Evolutionary conservation across 2,797 vertebrate genomes (phyloP).

Genomic region (Spea hammondii): DNA sequence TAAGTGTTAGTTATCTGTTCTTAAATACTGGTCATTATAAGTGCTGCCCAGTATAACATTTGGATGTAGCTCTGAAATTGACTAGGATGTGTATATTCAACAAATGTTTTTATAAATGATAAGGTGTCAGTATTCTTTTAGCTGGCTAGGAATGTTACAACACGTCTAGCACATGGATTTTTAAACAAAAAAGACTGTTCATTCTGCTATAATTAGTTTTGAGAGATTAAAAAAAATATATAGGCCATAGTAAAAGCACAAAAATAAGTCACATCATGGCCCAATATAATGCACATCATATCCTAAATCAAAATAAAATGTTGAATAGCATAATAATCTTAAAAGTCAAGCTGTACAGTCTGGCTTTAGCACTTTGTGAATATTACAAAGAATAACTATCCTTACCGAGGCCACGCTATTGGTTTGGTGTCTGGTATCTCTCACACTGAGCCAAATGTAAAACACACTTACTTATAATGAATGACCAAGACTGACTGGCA

Average conservation of each 20-base stretch:
- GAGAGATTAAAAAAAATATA: not conserved
- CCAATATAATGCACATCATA: slow-evolving; percentile 1
- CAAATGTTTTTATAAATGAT: not conserved
- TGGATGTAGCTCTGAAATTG: not conserved
- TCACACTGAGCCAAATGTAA: slow-evolving; percentile 59
- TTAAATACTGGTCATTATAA: too few species aligned
- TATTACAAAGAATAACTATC: slow-evolving; percentile 31
- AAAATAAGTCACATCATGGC: slow-evolving; percentile 1
- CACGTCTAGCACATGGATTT: not conserved
- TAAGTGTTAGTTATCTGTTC: too few species aligned
- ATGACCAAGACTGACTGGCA: slow-evolving; percentile 44
- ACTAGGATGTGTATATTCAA: not conserved
- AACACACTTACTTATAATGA: slow-evolving; percentile 51
- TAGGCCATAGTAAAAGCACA: not conserved
- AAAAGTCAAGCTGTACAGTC: slow-evolving; percentile 2
- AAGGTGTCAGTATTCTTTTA: not conserved
- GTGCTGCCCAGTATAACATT: too few species aligned
- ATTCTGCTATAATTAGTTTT: slow-evolving; percentile 1
- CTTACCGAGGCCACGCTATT: slow-evolving; percentile 27
- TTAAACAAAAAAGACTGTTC: not conserved
- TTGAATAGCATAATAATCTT: slow-evolving; percentile 2
- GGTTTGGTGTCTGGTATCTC: slow-evolving; percentile 49
- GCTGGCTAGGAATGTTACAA: not conserved
- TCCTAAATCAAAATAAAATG: slow-evolving; percentile 7
- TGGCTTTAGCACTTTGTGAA: slow-evolving; percentile 5